Evolutionary conservation across 2,113 vertebrate species (phyloP), one percentile per base, ranked within the genome.

Genomic region (Microcebus murinus): DNA sequence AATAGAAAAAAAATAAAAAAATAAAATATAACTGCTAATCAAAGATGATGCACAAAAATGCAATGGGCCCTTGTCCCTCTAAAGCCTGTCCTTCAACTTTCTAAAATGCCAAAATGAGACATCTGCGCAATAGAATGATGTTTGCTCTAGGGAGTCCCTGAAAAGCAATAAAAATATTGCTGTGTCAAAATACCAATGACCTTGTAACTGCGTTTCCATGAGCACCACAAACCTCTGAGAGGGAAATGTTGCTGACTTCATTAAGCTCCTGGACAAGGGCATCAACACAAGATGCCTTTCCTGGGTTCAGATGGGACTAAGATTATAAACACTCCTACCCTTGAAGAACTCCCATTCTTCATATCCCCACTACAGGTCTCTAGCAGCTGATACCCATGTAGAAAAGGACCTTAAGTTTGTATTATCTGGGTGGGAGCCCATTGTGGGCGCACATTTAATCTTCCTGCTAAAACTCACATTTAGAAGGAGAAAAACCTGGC

Each of bases 91-190:
- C 36, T 96, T 73, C n/a, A 61, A 23, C 27, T 98, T 96, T 97
- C 80, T 95, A 97, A 96, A 85, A 98, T 98, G 97, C 98, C 98
- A 98, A 96, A 98, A 98, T 94, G 57, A 97, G 96, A 92, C 87
- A 80, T 48, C 97, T 87, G 97, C 98, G 97, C 97, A 98, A 98
- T 96, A 98, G 94, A 94, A 92, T 77, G 88, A 97, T 93, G 93
- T 97, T 96, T 94, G 96, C 97, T 98, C 96, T 98, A 98, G 98
- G 97, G 95, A 98, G 98, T 96, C 76, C 83, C 73, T 45, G 68
- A 97, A 96, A 97, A 98, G 98, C 98, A 99, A 99, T 99, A 99
- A 98, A 99, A 39, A 21, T 86, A 67, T 5, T 65, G 81, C 76
- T 95, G 89, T 97, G 92, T 76, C 74, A 52, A 94, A 81, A 94